phyloP scores from a whole-genome alignment of 2,888 invertebrate genomes.

The Enoplolaimus lenunculus region DNA sequence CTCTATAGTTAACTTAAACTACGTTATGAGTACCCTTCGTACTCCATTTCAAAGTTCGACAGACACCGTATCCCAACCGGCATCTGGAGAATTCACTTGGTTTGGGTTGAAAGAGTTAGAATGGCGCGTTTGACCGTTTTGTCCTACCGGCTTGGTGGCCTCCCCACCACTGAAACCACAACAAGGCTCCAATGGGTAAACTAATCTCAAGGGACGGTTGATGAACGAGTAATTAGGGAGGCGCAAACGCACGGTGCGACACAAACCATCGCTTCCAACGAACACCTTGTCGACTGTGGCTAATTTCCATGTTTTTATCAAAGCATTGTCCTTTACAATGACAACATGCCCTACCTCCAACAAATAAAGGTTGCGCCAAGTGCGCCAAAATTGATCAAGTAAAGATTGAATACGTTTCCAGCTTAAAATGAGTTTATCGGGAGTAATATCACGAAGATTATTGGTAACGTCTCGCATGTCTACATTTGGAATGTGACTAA shows the following conservation, averaged over 20 bases:
- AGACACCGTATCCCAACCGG: background rate
- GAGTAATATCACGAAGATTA: background rate
- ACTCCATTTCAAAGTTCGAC: background rate
- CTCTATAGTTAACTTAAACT: background rate
- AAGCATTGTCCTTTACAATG: background rate
- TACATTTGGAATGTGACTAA: background rate
- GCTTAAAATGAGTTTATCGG: background rate
- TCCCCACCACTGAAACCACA: background rate
- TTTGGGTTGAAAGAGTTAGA: background rate
- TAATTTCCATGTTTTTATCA: background rate
- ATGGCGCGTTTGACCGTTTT: background rate
- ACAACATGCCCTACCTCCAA: background rate
- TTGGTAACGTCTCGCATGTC: background rate
- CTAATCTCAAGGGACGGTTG: background rate
- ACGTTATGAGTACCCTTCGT: background rate
- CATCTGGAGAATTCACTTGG: background rate
- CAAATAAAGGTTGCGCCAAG: background rate
- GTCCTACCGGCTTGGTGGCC: background rate
- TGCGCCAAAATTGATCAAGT: background rate
- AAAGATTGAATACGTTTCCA: background rate
- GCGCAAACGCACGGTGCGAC: background rate
- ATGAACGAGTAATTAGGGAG: background rate
- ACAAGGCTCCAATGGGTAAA: background rate
- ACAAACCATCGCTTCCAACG: background rate
- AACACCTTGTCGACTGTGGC: background rate